These are phyloP conservation scores for Carposina sasakii DNA, from an alignment of 1,140 invertebrate species.

Conservation along the genomic window DNA sequence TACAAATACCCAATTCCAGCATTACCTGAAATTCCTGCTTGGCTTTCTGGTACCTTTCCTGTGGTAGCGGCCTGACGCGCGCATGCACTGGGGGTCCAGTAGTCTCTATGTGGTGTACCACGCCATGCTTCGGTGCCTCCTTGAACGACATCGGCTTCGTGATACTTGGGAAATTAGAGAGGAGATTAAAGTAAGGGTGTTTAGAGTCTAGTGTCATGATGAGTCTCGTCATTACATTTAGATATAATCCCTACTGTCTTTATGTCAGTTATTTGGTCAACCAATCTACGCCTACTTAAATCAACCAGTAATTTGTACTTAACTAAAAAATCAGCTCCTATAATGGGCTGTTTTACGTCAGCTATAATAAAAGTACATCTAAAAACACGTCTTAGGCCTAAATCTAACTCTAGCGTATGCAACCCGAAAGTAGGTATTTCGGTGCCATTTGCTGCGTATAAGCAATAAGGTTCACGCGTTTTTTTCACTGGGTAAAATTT, in stretches of 20 bases:
- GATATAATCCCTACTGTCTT: background rate
- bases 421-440: background rate
- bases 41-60: constrained; percentile 3
- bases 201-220: constrained; percentile 1
- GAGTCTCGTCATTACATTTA: background rate
- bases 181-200: constrained; percentile 12
- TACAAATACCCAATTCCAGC: constrained; percentile 11
- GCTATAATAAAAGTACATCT: constrained; percentile 26
- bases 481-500: too few species aligned
- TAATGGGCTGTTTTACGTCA: constrained; percentile 25
- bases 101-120: constrained; percentile 22
- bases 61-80: constrained; percentile 33
- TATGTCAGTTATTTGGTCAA: constrained; percentile 5
- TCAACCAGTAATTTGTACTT: constrained; percentile 15
- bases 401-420: background rate
- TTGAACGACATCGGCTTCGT: constrained; percentile 19
- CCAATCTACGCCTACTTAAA: constrained; percentile 4
- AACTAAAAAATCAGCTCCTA: constrained; percentile 29
- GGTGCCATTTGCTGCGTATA: background rate
- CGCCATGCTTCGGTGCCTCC: background rate
- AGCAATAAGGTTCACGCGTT: too few species aligned
- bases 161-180: constrained; percentile 22
- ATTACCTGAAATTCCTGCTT: constrained; percentile 12
- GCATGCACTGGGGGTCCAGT: constrained; percentile 38
- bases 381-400: constrained; percentile 17